Conservation (phyloP, 2,888 invertebrate genomes). For the Caradrina kadenii region DNA sequence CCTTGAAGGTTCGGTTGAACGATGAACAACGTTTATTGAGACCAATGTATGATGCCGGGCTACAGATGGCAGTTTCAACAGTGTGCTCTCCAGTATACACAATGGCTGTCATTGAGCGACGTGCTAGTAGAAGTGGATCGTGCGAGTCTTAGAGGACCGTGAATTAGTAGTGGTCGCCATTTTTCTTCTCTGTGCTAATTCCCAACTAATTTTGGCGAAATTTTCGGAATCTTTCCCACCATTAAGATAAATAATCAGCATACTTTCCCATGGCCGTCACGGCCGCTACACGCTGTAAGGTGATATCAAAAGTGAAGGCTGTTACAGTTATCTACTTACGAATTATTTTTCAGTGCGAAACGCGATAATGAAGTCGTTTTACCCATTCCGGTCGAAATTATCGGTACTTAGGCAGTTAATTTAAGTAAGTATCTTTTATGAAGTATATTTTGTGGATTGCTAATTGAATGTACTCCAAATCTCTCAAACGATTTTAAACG, state of each 20-base stretch:
- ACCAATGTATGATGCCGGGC: background rate
- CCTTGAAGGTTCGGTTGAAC: background rate
- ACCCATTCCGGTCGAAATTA: conserved; percentile 13
- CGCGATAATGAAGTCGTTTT: conserved; percentile 16
- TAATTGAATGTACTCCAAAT: background rate
- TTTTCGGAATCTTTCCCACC: conserved; percentile 47
- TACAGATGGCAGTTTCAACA: background rate
- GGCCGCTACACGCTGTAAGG: conserved; percentile 19
- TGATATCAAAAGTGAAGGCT: conserved; percentile 41
- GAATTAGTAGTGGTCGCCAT: conserved; percentile 19
- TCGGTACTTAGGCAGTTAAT: background rate
- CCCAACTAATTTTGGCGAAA: conserved; percentile 52
- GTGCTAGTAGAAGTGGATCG: conserved; percentile 31
- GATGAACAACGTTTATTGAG: background rate
- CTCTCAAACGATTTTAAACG: background rate
- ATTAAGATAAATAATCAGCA: conserved; percentile 39
- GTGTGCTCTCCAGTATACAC: background rate
- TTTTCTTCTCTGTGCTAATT: conserved; percentile 36
- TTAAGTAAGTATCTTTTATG: background rate
- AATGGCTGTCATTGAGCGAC: conserved; percentile 12
- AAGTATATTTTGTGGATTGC: background rate
- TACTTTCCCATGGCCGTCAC: conserved; percentile 49
- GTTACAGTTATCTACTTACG: conserved; percentile 25
- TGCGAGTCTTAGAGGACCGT: conserved; percentile 40
- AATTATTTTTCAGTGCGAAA: conserved; percentile 43